Evolutionary conservation across 2,888 invertebrate genomes (phyloP).

Genomic region (Leucoma salicis): DNA sequence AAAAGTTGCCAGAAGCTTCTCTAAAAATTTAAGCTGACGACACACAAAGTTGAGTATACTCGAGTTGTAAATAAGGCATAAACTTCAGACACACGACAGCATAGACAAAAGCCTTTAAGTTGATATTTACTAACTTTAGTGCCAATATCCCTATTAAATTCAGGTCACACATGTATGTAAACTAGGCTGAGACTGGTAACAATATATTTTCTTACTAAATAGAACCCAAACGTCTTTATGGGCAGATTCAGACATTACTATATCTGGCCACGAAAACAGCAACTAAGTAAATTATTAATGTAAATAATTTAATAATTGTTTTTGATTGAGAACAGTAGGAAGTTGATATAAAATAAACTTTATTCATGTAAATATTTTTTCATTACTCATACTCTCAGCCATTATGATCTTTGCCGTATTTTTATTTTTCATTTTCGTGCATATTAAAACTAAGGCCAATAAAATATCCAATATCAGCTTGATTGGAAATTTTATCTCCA

Average conservation of each 20-base stretch:
- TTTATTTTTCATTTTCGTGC: too few species aligned
- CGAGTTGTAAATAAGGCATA: neutral
- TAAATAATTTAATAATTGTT: too few species aligned
- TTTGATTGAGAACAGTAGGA: too few species aligned
- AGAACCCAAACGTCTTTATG: slow-evolving; percentile 29
- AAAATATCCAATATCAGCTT: too few species aligned
- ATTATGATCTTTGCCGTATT: too few species aligned
- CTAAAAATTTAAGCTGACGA: neutral
- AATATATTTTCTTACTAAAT: slow-evolving; percentile 33
- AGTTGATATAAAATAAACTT: too few species aligned
- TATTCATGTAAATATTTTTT: too few species aligned
- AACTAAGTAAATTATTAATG: too few species aligned
- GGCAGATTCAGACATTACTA: slow-evolving; percentile 10
- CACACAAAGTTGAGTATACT: neutral
- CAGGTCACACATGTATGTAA: neutral
- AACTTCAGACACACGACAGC: neutral
- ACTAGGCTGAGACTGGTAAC: slow-evolving; percentile 9
- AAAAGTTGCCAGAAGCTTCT: neutral
- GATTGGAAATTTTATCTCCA: too few species aligned
- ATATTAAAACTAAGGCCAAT: too few species aligned
- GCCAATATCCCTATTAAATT: neutral
- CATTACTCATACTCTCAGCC: too few species aligned
- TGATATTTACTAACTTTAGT: neutral
- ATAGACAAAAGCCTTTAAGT: neutral
- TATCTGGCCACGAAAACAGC: neutral